Percentiles rank a stretch among this genome's conserved stretches.
Conservation (phyloP, 2,797 vertebrate species). For the Gallirallus australis region DNA sequence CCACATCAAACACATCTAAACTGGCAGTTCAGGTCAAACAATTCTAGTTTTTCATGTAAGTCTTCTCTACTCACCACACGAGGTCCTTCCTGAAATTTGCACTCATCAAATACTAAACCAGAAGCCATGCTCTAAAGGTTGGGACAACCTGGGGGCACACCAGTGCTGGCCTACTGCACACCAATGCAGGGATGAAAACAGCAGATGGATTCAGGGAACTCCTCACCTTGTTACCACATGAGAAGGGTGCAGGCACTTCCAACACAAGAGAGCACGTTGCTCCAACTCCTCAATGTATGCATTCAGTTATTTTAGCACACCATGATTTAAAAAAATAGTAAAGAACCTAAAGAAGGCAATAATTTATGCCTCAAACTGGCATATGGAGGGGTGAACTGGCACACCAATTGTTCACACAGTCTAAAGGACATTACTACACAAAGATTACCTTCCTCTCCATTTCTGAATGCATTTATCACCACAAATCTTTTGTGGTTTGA, state of each 20-base stretch:
- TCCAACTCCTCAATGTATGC: neutral
- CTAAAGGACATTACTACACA: neutral
- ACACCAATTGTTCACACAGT: neutral
- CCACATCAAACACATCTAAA: neutral
- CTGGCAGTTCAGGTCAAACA: neutral
- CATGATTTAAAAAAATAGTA: neutral
- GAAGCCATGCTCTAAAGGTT: neutral
- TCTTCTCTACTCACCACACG: neutral
- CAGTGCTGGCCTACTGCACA: neutral
- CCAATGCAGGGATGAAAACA: neutral
- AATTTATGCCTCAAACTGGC: neutral
- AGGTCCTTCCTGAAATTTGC: neutral
- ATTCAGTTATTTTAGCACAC: neutral
- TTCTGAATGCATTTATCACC: neutral
- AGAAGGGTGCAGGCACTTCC: neutral
- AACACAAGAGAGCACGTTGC: neutral
- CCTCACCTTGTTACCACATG: neutral
- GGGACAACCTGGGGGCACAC: rapidly evolving
- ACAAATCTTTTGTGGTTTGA: neutral
- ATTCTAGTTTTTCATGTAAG: neutral
- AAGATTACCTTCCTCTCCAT: neutral
- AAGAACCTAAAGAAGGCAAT: neutral
- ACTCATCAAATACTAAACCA: neutral
- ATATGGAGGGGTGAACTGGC: neutral
- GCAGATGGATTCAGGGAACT: neutral